Conservation (phyloP, 2,113 vertebrate species). For the Psilopsiagon aymara region DNA sequence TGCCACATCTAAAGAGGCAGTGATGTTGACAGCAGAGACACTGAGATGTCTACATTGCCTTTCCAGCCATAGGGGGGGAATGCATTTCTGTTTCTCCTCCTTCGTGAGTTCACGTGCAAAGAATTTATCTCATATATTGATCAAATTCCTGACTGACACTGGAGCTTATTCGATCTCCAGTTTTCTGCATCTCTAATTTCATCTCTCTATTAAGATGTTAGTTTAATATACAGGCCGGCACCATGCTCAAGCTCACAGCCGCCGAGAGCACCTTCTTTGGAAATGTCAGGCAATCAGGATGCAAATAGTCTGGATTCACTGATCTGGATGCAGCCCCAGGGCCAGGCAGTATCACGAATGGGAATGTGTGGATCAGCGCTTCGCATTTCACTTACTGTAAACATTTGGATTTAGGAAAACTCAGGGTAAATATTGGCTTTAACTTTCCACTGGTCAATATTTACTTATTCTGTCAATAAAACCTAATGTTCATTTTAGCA, state of each 20-base stretch:
- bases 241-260: neutral
- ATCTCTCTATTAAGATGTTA: neutral
- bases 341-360: neutral
- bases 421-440: slow-evolving; percentile 42
- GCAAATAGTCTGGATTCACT: neutral
- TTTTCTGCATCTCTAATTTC: neutral
- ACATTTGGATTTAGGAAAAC: slow-evolving; percentile 22
- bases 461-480: slow-evolving; percentile 46
- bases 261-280: neutral
- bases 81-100: neutral
- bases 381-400: neutral
- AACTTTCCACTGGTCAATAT: slow-evolving; percentile 49
- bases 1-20: neutral
- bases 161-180: neutral
- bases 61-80: rapidly evolving
- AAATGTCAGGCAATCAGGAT: neutral
- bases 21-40: neutral
- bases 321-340: neutral
- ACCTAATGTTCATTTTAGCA: neutral
- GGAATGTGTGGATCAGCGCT: neutral
- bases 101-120: neutral
- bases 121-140: neutral
- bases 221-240: neutral
- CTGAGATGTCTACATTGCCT: neutral
- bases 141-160: neutral